A percentile compares a stretch with the other conserved stretches of the same genome.
phyloP scores from a whole-genome alignment of 2,113 vertebrate species.

The Pteropus alecto region DNA sequence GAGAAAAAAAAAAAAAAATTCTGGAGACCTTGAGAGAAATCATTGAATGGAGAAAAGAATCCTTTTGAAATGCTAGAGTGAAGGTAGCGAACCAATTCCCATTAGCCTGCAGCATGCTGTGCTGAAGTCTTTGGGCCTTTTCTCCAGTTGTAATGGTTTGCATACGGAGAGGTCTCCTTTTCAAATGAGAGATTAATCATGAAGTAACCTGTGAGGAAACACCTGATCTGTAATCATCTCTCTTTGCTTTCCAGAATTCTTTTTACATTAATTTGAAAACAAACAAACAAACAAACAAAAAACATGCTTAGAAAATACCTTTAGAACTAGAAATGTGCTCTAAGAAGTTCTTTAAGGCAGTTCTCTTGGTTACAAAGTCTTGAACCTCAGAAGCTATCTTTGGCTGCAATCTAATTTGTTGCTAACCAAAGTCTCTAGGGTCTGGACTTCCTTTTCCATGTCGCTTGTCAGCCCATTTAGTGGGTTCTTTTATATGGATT shows the following conservation, averaged over 20 bases:
- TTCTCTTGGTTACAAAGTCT: not conserved
- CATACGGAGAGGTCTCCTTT: not conserved
- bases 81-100: not conserved
- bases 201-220: not conserved
- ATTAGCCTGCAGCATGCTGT: not conserved
- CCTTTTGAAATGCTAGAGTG: not conserved
- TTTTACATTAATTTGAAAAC: not conserved
- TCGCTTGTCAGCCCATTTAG: not conserved
- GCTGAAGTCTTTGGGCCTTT: not conserved
- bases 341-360: not conserved
- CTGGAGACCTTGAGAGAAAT: not conserved
- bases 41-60: not conserved
- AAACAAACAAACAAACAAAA: too few relatives aligned
- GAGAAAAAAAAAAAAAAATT: not conserved
- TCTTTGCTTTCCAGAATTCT: not conserved
- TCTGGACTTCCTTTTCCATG: not conserved
- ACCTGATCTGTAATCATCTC: not conserved
- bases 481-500: not conserved
- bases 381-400: not conserved
- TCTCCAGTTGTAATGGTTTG: not conserved
- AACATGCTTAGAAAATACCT: not conserved
- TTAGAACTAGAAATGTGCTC: not conserved
- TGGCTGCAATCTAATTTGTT: not conserved
- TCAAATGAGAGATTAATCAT: not conserved
- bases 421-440: not conserved